phyloP scores from a whole-genome alignment of 2,888 invertebrate genomes.

The Cryptocheilus praepositus region DNA sequence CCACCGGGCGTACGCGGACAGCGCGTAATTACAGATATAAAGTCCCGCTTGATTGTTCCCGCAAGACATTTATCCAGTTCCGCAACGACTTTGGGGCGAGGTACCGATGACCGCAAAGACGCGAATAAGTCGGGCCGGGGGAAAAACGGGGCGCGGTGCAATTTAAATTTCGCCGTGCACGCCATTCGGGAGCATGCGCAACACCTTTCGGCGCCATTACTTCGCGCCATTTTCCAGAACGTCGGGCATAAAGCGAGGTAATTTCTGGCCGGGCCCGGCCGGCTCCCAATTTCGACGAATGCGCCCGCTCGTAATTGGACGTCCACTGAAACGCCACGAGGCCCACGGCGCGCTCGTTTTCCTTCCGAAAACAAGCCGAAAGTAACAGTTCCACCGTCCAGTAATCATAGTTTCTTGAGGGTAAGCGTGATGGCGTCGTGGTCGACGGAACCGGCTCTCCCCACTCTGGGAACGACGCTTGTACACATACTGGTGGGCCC shows the following conservation, averaged over 20 bases:
- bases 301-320: slow-evolving; percentile 35
- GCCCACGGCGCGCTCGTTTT: slow-evolving; percentile 20
- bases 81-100: background rate
- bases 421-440: slow-evolving; percentile 70
- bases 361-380: slow-evolving; percentile 29
- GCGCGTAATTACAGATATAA: too few species aligned
- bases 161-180: slow-evolving; percentile 3
- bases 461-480: slow-evolving; percentile 49
- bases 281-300: slow-evolving; percentile 5
- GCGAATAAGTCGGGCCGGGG: background rate
- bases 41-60: background rate
- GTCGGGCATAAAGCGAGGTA: slow-evolving; percentile 4
- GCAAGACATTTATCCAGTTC: slow-evolving; percentile 7
- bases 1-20: too few species aligned
- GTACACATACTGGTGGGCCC: slow-evolving; percentile 36
- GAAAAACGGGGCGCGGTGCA: slow-evolving; percentile 1
- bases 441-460: slow-evolving; percentile 72
- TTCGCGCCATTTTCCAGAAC: slow-evolving; percentile 39
- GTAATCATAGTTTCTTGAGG: slow-evolving; percentile 70
- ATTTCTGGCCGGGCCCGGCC: slow-evolving; percentile 9
- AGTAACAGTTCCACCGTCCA: slow-evolving; percentile 46
- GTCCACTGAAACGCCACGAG: slow-evolving; percentile 9
- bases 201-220: slow-evolving; percentile 35
- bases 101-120: background rate
- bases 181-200: background rate